Evolutionary conservation across 2,797 vertebrate species (phyloP), one percentile per base, ranked within the genome.

Genomic region (Peromyscus melanophrys): DNA sequence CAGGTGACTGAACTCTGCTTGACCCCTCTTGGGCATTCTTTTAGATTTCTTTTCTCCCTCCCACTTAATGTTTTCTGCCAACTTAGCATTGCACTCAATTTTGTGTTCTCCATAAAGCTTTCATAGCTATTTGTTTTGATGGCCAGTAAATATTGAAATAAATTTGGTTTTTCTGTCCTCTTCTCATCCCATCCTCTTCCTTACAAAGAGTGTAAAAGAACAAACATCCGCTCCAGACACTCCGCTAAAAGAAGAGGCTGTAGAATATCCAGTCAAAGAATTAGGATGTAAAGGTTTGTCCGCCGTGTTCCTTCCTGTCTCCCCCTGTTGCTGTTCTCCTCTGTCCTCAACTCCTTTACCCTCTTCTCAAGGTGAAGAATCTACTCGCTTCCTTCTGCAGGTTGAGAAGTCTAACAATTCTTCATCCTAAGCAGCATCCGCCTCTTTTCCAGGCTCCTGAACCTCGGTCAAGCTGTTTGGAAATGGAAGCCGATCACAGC

Each of bases 11-110:
- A 89, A 25, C 69, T 92, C 61, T 37, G 1, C 40, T 71, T 77
- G 57, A 0, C 10, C 2, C 21, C 37, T 14, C 10, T 19, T 52
- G 29, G 83, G 2, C 21, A 4, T 71, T 75, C 31, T 61, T 0
- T 43, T 88, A 43, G 29, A 4, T 46, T 71, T 21, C n/a, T 85
- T 80, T 80, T 59, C 65, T 83, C 65, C 25, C 21, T 63, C 29
- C 29, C 3, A 23, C 3, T 12, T 12, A 11, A 4, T 82, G 46
- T 61, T 57, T 73, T 63, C 78, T 57, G 8, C 40, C 61, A 27
- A 49, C 46, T 73, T 80, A 57, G n/a, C 34, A 0, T 37, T 27
- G 52, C 19, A 4, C 29, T 91, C 55, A 40, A n/a, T 81, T 92
- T 49, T 71, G 31, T 46, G 21, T 94, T 86, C 65, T 73, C 27